A percentile compares a stretch with the other conserved stretches of the same genome.
Conservation (phyloP, 2,888 invertebrate genomes). For the Lasius fuliginosus region DNA sequence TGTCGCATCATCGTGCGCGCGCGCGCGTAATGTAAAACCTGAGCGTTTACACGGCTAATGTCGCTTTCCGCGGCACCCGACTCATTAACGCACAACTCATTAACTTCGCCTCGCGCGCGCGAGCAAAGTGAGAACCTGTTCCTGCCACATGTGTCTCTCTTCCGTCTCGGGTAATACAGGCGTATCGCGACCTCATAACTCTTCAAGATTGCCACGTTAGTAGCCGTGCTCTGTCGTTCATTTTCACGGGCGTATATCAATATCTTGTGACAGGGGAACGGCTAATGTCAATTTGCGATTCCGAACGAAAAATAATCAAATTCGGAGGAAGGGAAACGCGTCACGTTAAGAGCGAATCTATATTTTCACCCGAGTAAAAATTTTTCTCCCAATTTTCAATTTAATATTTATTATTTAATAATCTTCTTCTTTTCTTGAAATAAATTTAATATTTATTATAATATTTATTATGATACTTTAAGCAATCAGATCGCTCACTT, state of each 20-base stretch:
- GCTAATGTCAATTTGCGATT: neutral
- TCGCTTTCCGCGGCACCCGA: slow-evolving; percentile 47
- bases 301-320: neutral
- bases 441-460: neutral
- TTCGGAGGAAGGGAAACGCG: too few species aligned
- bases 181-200: slow-evolving; percentile 51
- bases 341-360: neutral
- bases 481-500: neutral
- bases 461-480: neutral
- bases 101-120: slow-evolving; percentile 42
- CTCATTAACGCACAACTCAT: slow-evolving; percentile 56
- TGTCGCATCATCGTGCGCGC: slow-evolving; percentile 5
- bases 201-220: slow-evolving; percentile 40
- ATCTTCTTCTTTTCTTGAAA: too few species aligned
- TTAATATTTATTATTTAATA: neutral
- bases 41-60: slow-evolving; percentile 51
- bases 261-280: neutral
- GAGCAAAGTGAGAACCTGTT: slow-evolving; percentile 54
- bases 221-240: slow-evolving; percentile 27
- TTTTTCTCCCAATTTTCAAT: neutral
- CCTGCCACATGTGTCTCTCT: slow-evolving; percentile 12
- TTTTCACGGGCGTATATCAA: slow-evolving; percentile 14
- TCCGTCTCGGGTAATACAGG: slow-evolving; percentile 40
- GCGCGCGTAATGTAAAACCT: slow-evolving; percentile 26
- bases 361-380: too few species aligned